Evolutionary conservation across 1,140 invertebrate species (phyloP), one percentile per base, ranked within the genome.

Genomic region (Drosophila triauraria): DNA sequence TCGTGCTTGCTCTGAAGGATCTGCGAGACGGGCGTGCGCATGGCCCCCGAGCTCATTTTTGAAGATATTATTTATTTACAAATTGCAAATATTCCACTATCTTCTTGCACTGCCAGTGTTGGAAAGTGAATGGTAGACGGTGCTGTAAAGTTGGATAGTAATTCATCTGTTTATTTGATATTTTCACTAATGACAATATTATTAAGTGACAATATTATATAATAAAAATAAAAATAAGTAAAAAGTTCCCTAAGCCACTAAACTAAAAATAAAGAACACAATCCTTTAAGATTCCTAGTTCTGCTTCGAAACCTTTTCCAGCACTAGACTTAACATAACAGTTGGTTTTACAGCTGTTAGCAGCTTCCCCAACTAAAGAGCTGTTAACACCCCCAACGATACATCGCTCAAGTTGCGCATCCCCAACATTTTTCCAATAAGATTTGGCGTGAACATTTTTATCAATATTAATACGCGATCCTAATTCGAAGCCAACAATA

Each of bases 1-100:
- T 81, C 94, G 60, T 94, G 94, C 82, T 94, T 95, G 71, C 92
- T 94, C 44, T 94, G 93, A 23, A 95, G 93, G 75, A 95, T 94
- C 81, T 94, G 94, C 10, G 94, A 95, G 15, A 95, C 94, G n/a
- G 94, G 92, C 35, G 83, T 92, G 0, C 93, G 88, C 13, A 93
- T 92, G 27, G 93, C 78, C 8, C 82, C 83, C 15, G 92, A 92
- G 75, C 92, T 93, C 91, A 92, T 92, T 58, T 40, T 57, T 42
- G 2, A 9, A 27, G n/a, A 42, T 59, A 32, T 56, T 77, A 56
- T 57, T 70, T 78, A 54, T 72, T 75, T 53, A 72, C 62, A 17
- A 60, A 38, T 47, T 47, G 15, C n/a, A 40, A 44, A 32, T 44
- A 12, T 42, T 42, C 32, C 12, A n/a, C 20, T 32, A 32, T 32